phyloP scores from a whole-genome alignment of 1,140 invertebrate genomes.

The Sinella curviseta region DNA sequence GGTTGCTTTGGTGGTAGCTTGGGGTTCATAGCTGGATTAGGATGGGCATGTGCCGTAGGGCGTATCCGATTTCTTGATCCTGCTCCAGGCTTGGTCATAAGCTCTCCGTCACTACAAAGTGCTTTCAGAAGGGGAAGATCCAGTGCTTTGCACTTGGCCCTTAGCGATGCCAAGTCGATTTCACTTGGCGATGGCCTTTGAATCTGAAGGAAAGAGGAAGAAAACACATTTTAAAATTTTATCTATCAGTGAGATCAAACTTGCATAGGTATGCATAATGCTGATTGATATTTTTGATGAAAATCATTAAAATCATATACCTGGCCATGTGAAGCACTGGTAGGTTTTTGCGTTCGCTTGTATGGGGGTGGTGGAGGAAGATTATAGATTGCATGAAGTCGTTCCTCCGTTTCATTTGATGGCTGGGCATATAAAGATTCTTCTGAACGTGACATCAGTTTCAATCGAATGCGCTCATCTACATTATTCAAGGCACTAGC shows the following conservation, averaged over 20 bases:
- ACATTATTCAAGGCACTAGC: neutral
- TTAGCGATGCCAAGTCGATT: slow-evolving; percentile 41
- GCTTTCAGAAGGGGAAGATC: slow-evolving; percentile 47
- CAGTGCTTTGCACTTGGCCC: slow-evolving; percentile 42
- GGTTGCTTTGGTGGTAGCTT: slow-evolving; percentile 35
- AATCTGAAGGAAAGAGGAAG: neutral
- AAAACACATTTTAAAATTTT: neutral
- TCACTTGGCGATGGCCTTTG: slow-evolving; percentile 42
- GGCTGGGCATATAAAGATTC: slow-evolving; percentile 47
- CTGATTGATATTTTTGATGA: neutral
- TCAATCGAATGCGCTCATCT: slow-evolving; percentile 40
- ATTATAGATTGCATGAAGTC: slow-evolving; percentile 46
- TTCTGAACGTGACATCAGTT: slow-evolving; percentile 42
- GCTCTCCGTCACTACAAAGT: slow-evolving; percentile 41
- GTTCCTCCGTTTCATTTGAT: slow-evolving; percentile 40
- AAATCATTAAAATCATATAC: neutral
- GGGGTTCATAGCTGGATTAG: slow-evolving; percentile 24
- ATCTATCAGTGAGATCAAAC: no score
- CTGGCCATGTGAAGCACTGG: neutral
- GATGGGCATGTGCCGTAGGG: slow-evolving; percentile 46
- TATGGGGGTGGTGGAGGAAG: slow-evolving; percentile 48
- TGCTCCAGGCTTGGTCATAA: slow-evolving; percentile 18
- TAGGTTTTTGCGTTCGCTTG: neutral
- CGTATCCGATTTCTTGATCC: slow-evolving; percentile 30
- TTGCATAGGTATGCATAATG: no score